Percentiles rank a stretch among this genome's conserved stretches.
Evolutionary conservation across 2,797 vertebrate species (phyloP).

Genomic region (Eulemur albifrons): DNA sequence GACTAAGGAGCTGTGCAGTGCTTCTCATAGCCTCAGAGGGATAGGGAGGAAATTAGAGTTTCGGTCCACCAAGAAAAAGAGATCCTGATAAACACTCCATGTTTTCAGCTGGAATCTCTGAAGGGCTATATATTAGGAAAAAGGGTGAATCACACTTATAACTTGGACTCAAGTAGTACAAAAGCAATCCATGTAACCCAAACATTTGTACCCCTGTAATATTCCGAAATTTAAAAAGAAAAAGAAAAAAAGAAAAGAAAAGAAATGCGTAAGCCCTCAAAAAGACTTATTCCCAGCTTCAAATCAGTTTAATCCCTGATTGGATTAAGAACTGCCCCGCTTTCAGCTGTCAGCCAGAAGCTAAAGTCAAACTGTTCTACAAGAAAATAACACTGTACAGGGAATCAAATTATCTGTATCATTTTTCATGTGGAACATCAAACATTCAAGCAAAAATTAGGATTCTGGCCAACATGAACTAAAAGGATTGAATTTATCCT

Average conservation of each 20-base stretch:
- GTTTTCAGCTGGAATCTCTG: slow-evolving; percentile 43
- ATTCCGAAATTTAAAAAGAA: no score
- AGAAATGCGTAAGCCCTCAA: slow-evolving; percentile 28
- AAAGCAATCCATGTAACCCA: no score
- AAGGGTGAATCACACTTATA: neutral
- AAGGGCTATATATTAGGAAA: neutral
- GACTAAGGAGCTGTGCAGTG: neutral
- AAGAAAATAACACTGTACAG: neutral
- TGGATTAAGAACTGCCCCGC: slow-evolving; percentile 1
- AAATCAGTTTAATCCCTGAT: slow-evolving; percentile 25
- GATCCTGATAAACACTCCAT: neutral
- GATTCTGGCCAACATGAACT: neutral
- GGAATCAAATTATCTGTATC: slow-evolving; percentile 27
- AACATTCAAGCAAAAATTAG: slow-evolving; percentile 26
- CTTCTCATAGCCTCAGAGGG: slow-evolving; percentile 55
- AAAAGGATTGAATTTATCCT: neutral
- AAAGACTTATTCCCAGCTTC: slow-evolving; percentile 10
- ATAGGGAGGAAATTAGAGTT: slow-evolving; percentile 40
- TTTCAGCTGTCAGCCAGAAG: slow-evolving; percentile 25
- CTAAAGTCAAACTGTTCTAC: neutral
- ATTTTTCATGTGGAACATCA: neutral
- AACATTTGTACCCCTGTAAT: no score
- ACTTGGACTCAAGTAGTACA: no score
- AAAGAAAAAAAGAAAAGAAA: no score
- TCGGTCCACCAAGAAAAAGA: slow-evolving; percentile 24